Percentiles rank a stretch among this genome's conserved stretches.
phyloP scores from a whole-genome alignment of 2,113 vertebrate species.

The Erythrocercus mccallii region DNA sequence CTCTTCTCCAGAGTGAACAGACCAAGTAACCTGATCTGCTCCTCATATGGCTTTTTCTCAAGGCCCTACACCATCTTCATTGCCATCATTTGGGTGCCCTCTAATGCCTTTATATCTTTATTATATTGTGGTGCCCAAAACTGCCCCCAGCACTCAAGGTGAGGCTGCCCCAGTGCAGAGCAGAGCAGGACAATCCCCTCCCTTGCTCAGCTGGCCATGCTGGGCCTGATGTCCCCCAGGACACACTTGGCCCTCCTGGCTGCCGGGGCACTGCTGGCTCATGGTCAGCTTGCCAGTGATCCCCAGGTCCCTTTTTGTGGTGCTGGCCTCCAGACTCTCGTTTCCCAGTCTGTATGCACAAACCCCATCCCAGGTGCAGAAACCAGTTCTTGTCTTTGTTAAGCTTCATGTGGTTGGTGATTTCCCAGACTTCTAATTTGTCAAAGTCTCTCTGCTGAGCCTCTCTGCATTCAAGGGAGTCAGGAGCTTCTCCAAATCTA shows the following conservation, averaged over 20 bases:
- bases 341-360: not conserved
- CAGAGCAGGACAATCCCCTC: not conserved
- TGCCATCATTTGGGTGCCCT: not conserved
- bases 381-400: not conserved
- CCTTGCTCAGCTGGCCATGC: rapidly evolving
- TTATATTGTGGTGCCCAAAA: rapidly evolving
- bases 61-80: not conserved
- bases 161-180: not conserved
- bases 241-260: rapidly evolving
- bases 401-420: not conserved
- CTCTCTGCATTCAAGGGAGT: not conserved
- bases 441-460: not conserved
- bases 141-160: rapidly evolving
- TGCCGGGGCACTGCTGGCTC: not conserved
- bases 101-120: not conserved
- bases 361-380: not conserved
- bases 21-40: not conserved
- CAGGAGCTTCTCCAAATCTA: not conserved
- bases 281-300: not conserved
- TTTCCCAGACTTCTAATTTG: not conserved
- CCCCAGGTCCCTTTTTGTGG: not conserved
- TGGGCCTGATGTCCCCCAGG: not conserved
- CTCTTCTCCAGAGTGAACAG: not conserved
- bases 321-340: not conserved
- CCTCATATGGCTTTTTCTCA: not conserved